Percentiles rank a stretch among this genome's conserved stretches.
Conservation (phyloP, 2,797 vertebrate species). For the Coregonus sp. region DNA sequence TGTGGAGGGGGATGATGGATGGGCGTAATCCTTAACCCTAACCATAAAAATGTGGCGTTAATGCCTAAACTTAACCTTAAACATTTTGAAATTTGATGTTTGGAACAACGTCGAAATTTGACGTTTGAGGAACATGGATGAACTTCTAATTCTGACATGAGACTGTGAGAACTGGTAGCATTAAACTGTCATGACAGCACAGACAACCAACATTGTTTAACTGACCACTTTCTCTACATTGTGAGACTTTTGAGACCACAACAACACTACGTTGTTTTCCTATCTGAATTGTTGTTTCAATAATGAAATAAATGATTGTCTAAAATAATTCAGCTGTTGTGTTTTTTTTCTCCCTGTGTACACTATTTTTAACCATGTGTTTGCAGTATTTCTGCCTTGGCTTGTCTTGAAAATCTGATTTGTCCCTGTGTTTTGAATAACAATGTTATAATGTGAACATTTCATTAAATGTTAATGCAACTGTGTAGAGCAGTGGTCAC, state of each 20-base stretch:
- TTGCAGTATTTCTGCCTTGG: background rate
- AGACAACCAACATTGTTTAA: background rate
- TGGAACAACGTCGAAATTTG: too few species aligned
- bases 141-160: too few species aligned
- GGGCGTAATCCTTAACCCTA: too few species aligned
- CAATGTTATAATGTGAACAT: background rate
- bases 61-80: too few species aligned
- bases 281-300: background rate
- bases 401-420: background rate
- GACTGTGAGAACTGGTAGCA: background rate
- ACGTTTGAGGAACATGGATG: too few species aligned
- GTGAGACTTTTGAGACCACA: background rate
- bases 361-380: background rate
- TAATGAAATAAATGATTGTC: slow-evolving; percentile 20
- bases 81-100: too few species aligned
- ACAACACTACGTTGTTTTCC: slow-evolving; percentile 2
- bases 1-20: too few species aligned
- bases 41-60: too few species aligned
- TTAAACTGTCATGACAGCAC: background rate
- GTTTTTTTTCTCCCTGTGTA: background rate
- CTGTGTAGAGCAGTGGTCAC: background rate
- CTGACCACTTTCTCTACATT: background rate
- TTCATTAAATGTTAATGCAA: too few species aligned
- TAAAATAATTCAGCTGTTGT: slow-evolving; percentile 2
- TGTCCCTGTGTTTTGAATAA: slow-evolving; percentile 4